Evolutionary conservation across 2,888 invertebrate species (phyloP), one percentile per base, ranked within the genome.

Genomic region (Orchesella flavescens): DNA sequence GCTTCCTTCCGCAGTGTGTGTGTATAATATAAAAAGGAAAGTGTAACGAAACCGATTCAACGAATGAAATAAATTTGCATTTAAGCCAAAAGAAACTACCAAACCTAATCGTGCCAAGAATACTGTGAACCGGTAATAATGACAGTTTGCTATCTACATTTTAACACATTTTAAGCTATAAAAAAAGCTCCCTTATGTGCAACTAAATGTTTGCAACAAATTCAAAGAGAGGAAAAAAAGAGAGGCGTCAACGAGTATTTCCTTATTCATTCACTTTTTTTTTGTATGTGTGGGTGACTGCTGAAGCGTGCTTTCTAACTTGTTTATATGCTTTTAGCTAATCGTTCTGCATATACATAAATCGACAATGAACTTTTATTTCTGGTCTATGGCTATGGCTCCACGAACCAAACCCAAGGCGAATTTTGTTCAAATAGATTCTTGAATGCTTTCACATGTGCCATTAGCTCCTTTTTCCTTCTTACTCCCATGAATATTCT

Each of bases 101-200:
- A 69, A 46, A 69, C 24, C 69, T 77, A 77, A 77, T 69, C 77
- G 77, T 77, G 77, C 77, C 77, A 77, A 69, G 77, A 77, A 77
- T 77, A 69, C 61, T 66, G 68, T 44, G 44, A 77, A 77, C 21
- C 77, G 12, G 59, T 69, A 77, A 46, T 46, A 46, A 63, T 17
- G 46, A 34, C 19, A 66, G n/a, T n/a, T n/a, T 66, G 46, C 46
- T 66, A 66, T 66, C 66, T 19, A 34, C 66, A 66, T 46, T 17
- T 65, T 65, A 34, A 65, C 43, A 65, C 43, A 24, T 66, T 46
- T 12, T 44, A 44, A 7, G 12, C 12, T 9, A 44, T 12, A 44
- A 44, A 44, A 44, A 44, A 9, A 44, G 7, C 12, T 44, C 12
- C 9, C 44, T 9, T 44, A 12, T 44, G 12, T 9, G 44, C 44